Percentiles rank a stretch among this genome's conserved stretches.
phyloP scores from a whole-genome alignment of 2,797 vertebrate species.

The Champsocephalus esox region DNA sequence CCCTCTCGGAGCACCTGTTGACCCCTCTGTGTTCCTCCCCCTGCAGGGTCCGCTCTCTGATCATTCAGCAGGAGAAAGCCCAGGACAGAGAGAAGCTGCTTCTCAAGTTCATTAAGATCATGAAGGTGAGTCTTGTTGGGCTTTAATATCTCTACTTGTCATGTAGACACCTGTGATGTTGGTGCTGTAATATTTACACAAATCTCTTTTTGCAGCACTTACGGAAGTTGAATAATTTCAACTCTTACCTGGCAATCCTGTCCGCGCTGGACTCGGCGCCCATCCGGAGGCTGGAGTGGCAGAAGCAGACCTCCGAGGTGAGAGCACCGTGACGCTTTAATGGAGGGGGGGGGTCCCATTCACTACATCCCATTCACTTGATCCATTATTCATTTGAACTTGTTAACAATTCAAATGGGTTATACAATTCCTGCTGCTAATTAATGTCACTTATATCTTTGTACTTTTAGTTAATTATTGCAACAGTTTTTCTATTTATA shows the following conservation, averaged over 20 bases:
- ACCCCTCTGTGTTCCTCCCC: constrained; percentile 2
- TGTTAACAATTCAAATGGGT: too few relatives aligned
- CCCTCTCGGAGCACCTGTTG: not conserved
- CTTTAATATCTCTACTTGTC: not conserved
- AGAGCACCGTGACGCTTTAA: constrained; percentile 31
- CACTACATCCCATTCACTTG: too few relatives aligned
- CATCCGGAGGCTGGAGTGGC: constrained; percentile 98
- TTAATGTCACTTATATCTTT: too few relatives aligned
- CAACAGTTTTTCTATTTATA: too few relatives aligned
- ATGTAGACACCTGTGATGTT: not conserved
- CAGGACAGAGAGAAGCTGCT: constrained; percentile 97
- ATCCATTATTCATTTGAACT: too few relatives aligned
- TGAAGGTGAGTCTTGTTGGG: constrained; percentile 88
- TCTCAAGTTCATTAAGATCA: constrained; percentile 99
- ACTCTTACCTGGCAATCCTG: constrained; percentile 98
- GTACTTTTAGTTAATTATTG: too few relatives aligned
- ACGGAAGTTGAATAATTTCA: constrained; percentile 98
- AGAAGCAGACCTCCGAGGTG: constrained; percentile 99
- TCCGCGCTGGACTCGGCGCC: constrained; percentile 98
- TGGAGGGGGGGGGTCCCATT: too few relatives aligned
- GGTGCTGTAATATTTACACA: not conserved
- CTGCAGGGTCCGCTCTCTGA: constrained; percentile 97
- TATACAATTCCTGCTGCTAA: too few relatives aligned
- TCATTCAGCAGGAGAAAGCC: constrained; percentile 98
- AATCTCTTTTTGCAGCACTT: constrained; percentile 88